phyloP scores from a whole-genome alignment of 2,797 vertebrate genomes.

The Artibeus jamaicensis region DNA sequence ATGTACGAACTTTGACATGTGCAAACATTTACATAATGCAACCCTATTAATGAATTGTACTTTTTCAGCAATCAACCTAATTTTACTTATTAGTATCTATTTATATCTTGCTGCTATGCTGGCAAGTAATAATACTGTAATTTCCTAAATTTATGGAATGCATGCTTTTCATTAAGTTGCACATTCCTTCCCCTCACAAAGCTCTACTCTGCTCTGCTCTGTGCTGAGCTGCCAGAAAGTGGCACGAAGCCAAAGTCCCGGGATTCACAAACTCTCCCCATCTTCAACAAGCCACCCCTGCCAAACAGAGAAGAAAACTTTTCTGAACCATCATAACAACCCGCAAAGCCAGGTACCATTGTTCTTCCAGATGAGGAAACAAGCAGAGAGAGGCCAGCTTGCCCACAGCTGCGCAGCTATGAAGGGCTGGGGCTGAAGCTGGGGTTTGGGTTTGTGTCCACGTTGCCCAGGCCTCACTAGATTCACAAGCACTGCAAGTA shows the following conservation, averaged over 20 bases:
- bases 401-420: not conserved
- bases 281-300: not conserved
- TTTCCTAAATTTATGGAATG: conserved; percentile 1
- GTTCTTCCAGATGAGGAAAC: not conserved
- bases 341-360: not conserved
- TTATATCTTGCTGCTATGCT: conserved; percentile 45
- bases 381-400: not conserved
- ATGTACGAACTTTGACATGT: not conserved
- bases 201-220: not conserved
- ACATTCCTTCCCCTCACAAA: not conserved
- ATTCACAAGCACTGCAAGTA: not conserved
- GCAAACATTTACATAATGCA: conserved; percentile 54
- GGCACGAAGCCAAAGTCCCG: not conserved
- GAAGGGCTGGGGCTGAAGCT: not conserved
- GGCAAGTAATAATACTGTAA: not conserved
- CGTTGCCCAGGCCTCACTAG: not conserved
- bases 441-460: not conserved
- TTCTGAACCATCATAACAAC: not conserved
- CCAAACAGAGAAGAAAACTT: not conserved
- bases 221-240: not conserved
- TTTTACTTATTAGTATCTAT: conserved; percentile 53
- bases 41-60: not conserved
- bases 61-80: conserved; percentile 45
- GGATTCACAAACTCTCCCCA: not conserved
- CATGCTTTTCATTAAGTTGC: not conserved